Conservation (phyloP, 2,888 invertebrate species). For the Glaucopsyche alexis region DNA sequence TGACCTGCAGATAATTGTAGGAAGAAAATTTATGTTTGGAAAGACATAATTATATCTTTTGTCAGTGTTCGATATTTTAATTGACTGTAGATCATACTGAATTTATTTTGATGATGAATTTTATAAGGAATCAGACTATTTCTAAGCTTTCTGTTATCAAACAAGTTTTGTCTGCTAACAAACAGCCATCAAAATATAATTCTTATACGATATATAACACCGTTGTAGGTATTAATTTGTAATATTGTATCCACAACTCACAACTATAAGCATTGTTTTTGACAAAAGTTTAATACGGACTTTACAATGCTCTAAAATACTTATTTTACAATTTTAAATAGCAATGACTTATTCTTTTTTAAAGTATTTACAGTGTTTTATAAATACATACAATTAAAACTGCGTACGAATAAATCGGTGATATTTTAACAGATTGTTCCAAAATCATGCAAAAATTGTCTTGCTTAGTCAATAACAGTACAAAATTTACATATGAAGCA, state of each 20-base stretch:
- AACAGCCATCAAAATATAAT: too few relatives aligned
- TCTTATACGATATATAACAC: too few relatives aligned
- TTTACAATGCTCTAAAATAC: slow-evolving; percentile 8
- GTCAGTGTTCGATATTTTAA: neutral
- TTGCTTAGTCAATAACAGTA: slow-evolving; percentile 6
- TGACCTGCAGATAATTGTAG: slow-evolving; percentile 60
- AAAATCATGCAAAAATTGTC: neutral
- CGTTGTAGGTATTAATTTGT: too few relatives aligned
- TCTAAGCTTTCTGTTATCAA: neutral
- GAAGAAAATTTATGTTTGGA: neutral
- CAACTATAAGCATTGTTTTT: neutral
- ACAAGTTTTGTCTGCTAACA: neutral
- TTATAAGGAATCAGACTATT: neutral
- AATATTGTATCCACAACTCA: neutral
- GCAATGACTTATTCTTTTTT: neutral
- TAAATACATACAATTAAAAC: neutral
- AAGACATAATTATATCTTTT: neutral
- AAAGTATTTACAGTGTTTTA: neutral
- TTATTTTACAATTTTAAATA: neutral
- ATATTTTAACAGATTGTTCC: neutral
- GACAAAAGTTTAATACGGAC: neutral
- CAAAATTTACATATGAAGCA: slow-evolving; percentile 1
- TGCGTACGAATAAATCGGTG: neutral
- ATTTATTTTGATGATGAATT: neutral
- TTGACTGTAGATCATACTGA: neutral